Evolutionary conservation across 92 coral and sea anemone species (phyloP).

Genomic region (Epizoanthus illoricatus): DNA sequence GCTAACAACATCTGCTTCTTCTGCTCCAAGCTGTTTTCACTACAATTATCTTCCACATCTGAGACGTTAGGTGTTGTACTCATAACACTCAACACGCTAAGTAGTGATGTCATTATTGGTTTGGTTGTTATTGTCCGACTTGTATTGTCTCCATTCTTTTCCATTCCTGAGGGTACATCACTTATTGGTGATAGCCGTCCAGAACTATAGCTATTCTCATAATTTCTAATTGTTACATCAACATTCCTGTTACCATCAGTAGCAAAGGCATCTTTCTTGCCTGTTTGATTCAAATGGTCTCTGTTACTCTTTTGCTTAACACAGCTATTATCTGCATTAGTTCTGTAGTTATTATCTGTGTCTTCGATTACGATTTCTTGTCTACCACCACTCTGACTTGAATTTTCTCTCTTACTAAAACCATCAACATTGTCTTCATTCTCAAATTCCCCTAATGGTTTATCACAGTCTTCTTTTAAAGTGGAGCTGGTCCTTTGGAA

Average conservation of each 20-base stretch:
- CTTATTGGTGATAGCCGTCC: slow-evolving; percentile 44
- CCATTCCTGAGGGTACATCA: slow-evolving; percentile 33
- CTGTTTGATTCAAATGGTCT: not conserved
- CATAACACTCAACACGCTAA: slow-evolving; percentile 75
- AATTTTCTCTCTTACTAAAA: not conserved
- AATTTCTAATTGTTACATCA: slow-evolving; percentile 7
- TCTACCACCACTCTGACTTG: not conserved
- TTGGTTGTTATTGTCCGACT: slow-evolving; percentile 29
- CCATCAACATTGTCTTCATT: not conserved
- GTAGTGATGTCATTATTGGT: slow-evolving; percentile 55
- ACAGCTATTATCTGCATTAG: not conserved
- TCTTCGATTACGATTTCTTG: not conserved
- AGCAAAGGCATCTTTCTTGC: slow-evolving; percentile 3
- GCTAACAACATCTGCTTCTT: slow-evolving; percentile 82
- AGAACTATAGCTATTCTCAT: slow-evolving; percentile 27
- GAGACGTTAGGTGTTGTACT: slow-evolving; percentile 69
- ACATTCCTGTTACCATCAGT: not conserved
- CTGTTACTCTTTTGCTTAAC: not conserved
- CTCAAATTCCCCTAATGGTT: not conserved
- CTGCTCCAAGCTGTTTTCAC: slow-evolving; percentile 80
- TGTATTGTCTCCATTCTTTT: slow-evolving; percentile 34
- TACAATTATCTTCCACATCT: slow-evolving; percentile 56
- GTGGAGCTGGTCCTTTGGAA: slow-evolving; percentile 45
- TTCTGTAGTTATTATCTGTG: not conserved
- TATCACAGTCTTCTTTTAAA: slow-evolving; percentile 9